Percentiles rank a stretch among this genome's conserved stretches.
phyloP scores from a whole-genome alignment of 2,888 invertebrate genomes.

The Cryptops parisi region DNA sequence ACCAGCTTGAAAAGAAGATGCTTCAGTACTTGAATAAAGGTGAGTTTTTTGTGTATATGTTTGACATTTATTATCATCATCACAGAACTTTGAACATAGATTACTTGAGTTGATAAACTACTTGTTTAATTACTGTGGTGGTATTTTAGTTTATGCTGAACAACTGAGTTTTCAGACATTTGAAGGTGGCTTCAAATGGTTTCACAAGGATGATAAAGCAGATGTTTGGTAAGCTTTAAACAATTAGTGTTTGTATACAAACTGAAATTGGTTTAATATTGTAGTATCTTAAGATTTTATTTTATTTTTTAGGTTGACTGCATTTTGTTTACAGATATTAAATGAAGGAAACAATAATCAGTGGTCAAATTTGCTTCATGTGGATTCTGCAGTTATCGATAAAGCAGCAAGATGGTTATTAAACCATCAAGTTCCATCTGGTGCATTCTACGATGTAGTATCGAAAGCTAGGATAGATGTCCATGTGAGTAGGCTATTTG shows the following conservation, averaged over 20 bases:
- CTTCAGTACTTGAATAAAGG: conserved; percentile 69
- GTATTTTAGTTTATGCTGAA: conserved; percentile 58
- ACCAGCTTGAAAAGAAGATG: conserved; percentile 59
- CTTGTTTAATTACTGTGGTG: too few relatives aligned
- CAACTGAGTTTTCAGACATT: conserved; percentile 79
- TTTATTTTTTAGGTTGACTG: conserved; percentile 54
- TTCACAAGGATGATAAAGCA: conserved; percentile 39
- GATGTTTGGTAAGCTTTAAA: conserved; percentile 79
- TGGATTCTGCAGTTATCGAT: conserved; percentile 73
- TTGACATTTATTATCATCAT: too few relatives aligned
- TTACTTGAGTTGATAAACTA: not conserved
- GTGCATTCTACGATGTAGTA: conserved; percentile 65
- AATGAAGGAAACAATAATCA: conserved; percentile 90
- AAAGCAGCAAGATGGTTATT: conserved; percentile 75
- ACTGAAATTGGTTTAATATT: too few relatives aligned
- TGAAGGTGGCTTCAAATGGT: conserved; percentile 81
- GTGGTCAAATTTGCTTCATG: conserved; percentile 92
- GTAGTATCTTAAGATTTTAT: not conserved
- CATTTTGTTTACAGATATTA: conserved; percentile 74
- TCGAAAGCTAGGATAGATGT: too few relatives aligned
- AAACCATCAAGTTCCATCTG: conserved; percentile 65
- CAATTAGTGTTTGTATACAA: too few relatives aligned
- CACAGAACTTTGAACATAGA: too few relatives aligned
- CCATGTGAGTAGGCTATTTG: too few relatives aligned
- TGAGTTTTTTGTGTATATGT: too few relatives aligned